Evolutionary conservation across 2,888 invertebrate species (phyloP), one percentile per base, ranked within the genome.

Genomic region (Tetheella fluctuosa): DNA sequence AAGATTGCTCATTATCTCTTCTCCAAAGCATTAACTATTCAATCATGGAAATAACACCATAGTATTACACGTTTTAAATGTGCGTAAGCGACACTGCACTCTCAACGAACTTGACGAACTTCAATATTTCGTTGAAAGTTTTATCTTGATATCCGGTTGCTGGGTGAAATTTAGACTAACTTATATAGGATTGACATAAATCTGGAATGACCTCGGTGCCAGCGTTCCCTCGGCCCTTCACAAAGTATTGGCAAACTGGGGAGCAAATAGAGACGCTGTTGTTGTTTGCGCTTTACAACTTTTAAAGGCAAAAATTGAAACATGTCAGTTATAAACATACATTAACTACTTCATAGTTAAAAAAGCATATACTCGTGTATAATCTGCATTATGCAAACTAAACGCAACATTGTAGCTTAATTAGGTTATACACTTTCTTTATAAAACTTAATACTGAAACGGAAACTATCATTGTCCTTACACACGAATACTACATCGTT

Each of bases 161-260:
- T 25, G 34, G 23, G 55, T 20, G 55, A 25, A 34, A 55, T 55
- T 37, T 55, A 37, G 55, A 52, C 20, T 52, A 62, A 62, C 58
- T 67, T 64, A 55, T 56, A 56, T 60, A 59, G 53, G 30, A 57
- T 59, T 64, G 61, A 59, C 53, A 57, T 63, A 64, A 64, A 70
- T 70, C 68, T 68, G 64, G 52, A 62, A 70, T 62, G 72, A 73
- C 74, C 73, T 73, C 70, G 73, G 48, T 20, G 48, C 52, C 59
- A 67, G 58, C 63, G 65, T 71, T 77, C 65, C 70, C 69, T 65
- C 66, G 66, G 68, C 72, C 72, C 72, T 71, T 71, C 68, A 67
- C 69, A 63, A 77, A 81, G 79, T 83, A 81, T 78, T 66, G 77
- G 70, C 59, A 77, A 77, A 80, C 74, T 79, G 68, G 64, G 65